phyloP scores from a whole-genome alignment of 2,113 vertebrate genomes.

The Peromyscus maniculatus region DNA sequence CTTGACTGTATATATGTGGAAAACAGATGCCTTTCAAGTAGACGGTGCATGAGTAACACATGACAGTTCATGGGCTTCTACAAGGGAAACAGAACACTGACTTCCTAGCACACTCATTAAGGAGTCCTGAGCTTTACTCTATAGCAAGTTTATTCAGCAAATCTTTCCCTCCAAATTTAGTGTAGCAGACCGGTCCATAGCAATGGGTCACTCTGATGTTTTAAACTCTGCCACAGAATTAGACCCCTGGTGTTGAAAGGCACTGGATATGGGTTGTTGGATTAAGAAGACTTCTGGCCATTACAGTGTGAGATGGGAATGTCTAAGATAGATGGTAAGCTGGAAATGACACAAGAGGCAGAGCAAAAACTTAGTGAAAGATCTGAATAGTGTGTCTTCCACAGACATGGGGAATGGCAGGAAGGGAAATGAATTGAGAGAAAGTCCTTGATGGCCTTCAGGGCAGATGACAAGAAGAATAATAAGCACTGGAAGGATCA shows the following conservation, averaged over 20 bases:
- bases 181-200: not conserved
- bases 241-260: not conserved
- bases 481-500: not conserved
- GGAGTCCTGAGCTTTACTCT: not conserved
- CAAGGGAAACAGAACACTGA: not conserved
- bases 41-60: conserved; percentile 1
- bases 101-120: not conserved
- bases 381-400: not conserved
- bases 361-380: not conserved
- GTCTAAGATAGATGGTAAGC: not conserved
- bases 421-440: not conserved
- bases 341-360: not conserved
- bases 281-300: not conserved
- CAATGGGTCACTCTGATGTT: not conserved
- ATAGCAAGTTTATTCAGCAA: not conserved
- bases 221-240: not conserved
- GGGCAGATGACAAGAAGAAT: not conserved
- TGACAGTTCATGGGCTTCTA: not conserved
- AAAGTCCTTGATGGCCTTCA: not conserved
- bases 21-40: conserved; percentile 66
- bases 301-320: not conserved
- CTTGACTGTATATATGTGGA: conserved; percentile 55
- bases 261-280: not conserved
- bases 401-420: accelerated
- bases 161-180: not conserved